These are phyloP conservation scores for Mustelus asterias DNA, from an alignment of 2,113 vertebrate species.

Conservation along the genomic window DNA sequence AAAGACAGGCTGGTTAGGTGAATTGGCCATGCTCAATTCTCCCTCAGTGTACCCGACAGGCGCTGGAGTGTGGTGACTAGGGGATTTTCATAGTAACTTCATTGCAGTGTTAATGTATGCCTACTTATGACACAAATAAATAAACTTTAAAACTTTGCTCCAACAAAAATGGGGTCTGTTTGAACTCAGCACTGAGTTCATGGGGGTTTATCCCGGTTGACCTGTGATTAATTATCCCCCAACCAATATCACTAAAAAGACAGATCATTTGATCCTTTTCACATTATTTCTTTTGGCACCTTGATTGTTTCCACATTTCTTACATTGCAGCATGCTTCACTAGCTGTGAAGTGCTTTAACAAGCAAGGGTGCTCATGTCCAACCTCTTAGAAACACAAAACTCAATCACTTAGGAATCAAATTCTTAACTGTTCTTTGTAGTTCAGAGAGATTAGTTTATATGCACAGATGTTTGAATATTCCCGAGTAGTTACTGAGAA, in stretches of 20 bases:
- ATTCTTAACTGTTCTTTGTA: not conserved
- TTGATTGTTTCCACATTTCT: not conserved
- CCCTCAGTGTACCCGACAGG: no score
- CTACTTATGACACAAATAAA: no score
- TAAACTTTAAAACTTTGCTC: no score
- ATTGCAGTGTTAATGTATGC: no score
- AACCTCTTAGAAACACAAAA: not conserved
- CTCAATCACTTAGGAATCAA: not conserved
- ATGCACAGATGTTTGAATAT: slow-evolving; percentile 25
- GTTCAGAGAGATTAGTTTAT: not conserved
- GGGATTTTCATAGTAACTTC: no score
- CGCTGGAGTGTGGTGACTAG: no score
- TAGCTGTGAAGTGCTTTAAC: not conserved
- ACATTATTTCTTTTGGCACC: not conserved
- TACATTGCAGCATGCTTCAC: not conserved
- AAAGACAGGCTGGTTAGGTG: no score
- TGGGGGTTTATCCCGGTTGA: no score
- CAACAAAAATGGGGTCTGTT: no score
- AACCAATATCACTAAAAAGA: not conserved
- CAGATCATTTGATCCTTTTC: not conserved
- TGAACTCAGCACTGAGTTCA: no score
- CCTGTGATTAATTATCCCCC: no score
- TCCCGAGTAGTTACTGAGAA: not conserved
- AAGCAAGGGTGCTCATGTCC: not conserved
- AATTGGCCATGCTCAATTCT: no score